These are phyloP conservation scores for Eupithecia subfuscata DNA, from an alignment of 2,888 invertebrate genomes.

Conservation along the genomic window DNA sequence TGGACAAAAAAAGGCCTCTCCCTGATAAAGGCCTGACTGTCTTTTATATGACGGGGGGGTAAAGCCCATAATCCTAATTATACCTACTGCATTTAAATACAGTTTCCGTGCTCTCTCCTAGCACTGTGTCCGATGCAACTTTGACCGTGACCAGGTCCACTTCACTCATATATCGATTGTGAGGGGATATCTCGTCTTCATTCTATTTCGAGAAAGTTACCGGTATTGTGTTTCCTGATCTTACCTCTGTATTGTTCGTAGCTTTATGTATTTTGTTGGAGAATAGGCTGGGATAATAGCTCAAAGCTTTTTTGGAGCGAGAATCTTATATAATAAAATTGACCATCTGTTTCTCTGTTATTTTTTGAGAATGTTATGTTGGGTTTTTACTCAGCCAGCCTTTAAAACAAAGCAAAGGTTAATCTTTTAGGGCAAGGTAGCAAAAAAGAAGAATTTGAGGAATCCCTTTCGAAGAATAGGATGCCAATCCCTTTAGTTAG, in stretches of 20 bases:
- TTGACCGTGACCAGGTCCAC: slow-evolving; percentile 38
- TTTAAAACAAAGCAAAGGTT: slow-evolving; percentile 2
- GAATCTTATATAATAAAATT: no score
- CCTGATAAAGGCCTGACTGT: no score
- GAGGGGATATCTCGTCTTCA: slow-evolving; percentile 31
- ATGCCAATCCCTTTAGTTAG: neutral
- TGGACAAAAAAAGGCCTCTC: no score
- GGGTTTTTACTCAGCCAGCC: neutral
- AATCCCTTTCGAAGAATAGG: slow-evolving; percentile 13
- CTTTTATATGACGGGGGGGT: no score
- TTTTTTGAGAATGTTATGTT: neutral
- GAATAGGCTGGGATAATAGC: slow-evolving; percentile 6
- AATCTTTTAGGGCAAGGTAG: neutral
- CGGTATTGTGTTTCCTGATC: slow-evolving; percentile 20
- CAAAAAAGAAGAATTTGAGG: neutral
- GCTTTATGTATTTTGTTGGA: neutral
- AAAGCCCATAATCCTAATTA: neutral
- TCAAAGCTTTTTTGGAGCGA: neutral
- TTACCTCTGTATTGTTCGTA: neutral
- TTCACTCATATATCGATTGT: slow-evolving; percentile 26
- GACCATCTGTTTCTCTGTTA: neutral
- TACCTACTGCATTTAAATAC: neutral
- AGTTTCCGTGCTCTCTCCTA: neutral
- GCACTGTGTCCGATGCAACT: slow-evolving; percentile 34
- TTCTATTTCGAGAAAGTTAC: slow-evolving; percentile 31